Conservation (phyloP, 2,888 invertebrate genomes). For the Glyphotaelius pellucidus region DNA sequence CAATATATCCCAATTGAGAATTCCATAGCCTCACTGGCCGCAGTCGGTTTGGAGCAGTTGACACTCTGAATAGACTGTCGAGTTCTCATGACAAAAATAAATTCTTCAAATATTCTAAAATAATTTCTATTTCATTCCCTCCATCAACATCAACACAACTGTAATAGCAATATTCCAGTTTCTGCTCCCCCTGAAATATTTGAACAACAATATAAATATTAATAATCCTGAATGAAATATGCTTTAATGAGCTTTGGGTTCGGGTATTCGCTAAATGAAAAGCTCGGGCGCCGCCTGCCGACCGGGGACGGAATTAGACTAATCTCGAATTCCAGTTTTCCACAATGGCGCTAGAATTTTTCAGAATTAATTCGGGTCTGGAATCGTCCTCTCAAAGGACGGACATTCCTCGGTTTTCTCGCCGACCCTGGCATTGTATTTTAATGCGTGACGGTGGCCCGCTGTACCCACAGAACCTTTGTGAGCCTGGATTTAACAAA, state of each 20-base stretch:
- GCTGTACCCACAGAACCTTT: not conserved
- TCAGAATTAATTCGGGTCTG: constrained; percentile 21
- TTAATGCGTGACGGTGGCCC: not conserved
- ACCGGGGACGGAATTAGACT: constrained; percentile 29
- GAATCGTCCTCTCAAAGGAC: constrained; percentile 24
- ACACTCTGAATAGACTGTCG: too few relatives aligned
- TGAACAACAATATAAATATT: constrained; percentile 12
- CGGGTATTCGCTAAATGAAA: not conserved
- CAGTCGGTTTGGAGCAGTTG: too few relatives aligned
- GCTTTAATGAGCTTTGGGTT: constrained; percentile 11
- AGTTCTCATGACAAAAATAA: not conserved
- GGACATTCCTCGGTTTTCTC: constrained; percentile 13
- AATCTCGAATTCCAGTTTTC: constrained; percentile 34
- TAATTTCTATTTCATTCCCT: not conserved
- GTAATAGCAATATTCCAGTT: not conserved
- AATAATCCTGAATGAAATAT: constrained; percentile 34
- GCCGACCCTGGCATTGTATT: not conserved
- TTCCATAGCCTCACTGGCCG: too few relatives aligned
- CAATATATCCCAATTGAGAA: too few relatives aligned
- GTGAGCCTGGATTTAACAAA: too few relatives aligned
- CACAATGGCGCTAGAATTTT: constrained; percentile 37
- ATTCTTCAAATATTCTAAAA: not conserved
- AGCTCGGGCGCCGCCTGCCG: constrained; percentile 6
- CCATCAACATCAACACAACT: not conserved
- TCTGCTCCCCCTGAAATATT: not conserved